A percentile compares a stretch with the other conserved stretches of the same genome.
Evolutionary conservation across 2,888 invertebrate species (phyloP).

Genomic region (Lasioglossum vierecki): DNA sequence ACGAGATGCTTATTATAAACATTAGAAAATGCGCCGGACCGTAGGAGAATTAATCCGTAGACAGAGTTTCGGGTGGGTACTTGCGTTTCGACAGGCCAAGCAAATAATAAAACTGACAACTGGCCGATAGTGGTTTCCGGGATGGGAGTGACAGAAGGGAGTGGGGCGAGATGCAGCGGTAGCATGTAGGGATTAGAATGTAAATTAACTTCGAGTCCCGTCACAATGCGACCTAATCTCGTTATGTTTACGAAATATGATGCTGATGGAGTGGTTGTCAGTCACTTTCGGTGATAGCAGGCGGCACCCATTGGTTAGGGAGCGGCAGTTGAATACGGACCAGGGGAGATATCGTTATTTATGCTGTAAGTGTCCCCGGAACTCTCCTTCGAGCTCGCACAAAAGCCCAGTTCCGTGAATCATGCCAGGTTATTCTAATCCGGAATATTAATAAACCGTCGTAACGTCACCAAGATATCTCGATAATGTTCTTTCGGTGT

Average conservation of each 20-base stretch:
- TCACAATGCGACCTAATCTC: conserved; percentile 80
- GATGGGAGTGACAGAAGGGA: not conserved
- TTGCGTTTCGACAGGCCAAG: conserved; percentile 18
- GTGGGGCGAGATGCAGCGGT: conserved; percentile 31
- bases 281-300: conserved; percentile 67
- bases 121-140: conserved; percentile 8
- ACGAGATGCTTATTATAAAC: conserved; percentile 23
- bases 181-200: conserved; percentile 77
- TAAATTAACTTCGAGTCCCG: conserved; percentile 77
- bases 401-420: conserved; percentile 59
- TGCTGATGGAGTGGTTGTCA: conserved; percentile 76
- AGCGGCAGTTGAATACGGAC: conserved; percentile 73
- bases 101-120: conserved; percentile 27
- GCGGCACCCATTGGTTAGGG: conserved; percentile 67
- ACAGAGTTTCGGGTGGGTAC: not conserved
- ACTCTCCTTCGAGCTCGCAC: conserved; percentile 58
- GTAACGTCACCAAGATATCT: conserved; percentile 45
- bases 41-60: conserved; percentile 2
- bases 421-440: conserved; percentile 42
- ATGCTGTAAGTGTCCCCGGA: conserved; percentile 69
- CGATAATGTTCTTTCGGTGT: conserved; percentile 22
- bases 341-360: conserved; percentile 78
- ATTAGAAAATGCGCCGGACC: conserved; percentile 6
- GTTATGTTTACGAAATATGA: conserved; percentile 80
- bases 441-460: conserved; percentile 63